These are phyloP conservation scores for Ctenicera cuprea DNA, from an alignment of 2,888 invertebrate species.

Conservation along the genomic window DNA sequence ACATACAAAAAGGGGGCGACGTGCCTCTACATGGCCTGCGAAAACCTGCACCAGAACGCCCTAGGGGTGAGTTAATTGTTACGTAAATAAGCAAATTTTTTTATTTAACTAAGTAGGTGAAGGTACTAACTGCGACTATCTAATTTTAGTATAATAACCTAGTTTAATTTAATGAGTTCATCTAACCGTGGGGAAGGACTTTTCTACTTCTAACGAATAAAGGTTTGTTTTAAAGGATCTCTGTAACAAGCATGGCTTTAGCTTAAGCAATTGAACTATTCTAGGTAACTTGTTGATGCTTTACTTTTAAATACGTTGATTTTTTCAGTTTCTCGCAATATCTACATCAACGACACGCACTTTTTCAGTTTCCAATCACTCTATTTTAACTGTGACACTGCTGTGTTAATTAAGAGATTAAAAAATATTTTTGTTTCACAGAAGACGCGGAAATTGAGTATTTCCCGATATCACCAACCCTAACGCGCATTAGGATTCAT, in stretches of 20 bases:
- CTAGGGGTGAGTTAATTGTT: constrained; percentile 78
- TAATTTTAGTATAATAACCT: constrained; percentile 25
- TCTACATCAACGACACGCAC: constrained; percentile 36
- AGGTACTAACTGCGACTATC: constrained; percentile 39
- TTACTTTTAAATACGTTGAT: not conserved
- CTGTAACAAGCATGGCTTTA: constrained; percentile 43
- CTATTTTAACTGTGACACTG: constrained; percentile 5
- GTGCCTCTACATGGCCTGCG: constrained; percentile 94
- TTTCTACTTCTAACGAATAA: constrained; percentile 40
- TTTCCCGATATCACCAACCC: constrained; percentile 86
- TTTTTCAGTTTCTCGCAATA: constrained; percentile 30
- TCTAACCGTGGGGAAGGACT: constrained; percentile 34
- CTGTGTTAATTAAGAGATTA: not conserved
- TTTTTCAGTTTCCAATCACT: constrained; percentile 27
- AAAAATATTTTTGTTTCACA: constrained; percentile 74
- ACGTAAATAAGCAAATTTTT: not conserved
- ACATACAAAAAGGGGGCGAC: constrained; percentile 95
- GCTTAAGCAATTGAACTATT: constrained; percentile 46
- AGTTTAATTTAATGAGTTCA: constrained; percentile 16
- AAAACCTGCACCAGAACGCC: constrained; percentile 90
- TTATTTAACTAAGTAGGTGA: constrained; percentile 38
- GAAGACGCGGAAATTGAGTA: constrained; percentile 88
- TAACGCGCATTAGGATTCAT: constrained; percentile 87
- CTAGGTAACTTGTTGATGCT: constrained; percentile 34
- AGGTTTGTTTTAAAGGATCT: constrained; percentile 42